These are phyloP conservation scores for Danio jaintianensis DNA, from an alignment of 2,797 vertebrate genomes.

Conservation along the genomic window DNA sequence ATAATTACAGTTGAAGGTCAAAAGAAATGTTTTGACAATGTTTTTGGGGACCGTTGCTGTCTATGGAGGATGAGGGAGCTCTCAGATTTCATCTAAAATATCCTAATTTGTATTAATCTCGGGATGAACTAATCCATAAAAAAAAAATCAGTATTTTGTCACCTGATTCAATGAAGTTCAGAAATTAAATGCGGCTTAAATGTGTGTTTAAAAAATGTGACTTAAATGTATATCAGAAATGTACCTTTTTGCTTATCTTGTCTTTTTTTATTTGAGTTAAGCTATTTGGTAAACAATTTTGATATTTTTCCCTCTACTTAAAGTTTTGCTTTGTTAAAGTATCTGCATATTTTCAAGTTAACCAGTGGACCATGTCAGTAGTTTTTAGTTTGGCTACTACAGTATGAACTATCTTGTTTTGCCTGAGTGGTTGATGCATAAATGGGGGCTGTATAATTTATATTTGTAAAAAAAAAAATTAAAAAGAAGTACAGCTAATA, in stretches of 20 bases:
- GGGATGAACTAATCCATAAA: no score
- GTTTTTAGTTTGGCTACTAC: background rate
- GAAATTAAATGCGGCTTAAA: background rate
- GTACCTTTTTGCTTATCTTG: background rate
- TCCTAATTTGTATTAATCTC: no score
- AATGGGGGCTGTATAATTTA: no score
- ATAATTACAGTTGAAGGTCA: no score
- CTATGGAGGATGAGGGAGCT: no score
- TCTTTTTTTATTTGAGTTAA: background rate
- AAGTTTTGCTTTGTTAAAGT: background rate
- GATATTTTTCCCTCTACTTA: background rate
- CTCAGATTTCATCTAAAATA: no score
- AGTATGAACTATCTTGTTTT: no score
- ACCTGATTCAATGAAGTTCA: background rate
- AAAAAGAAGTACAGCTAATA: no score
- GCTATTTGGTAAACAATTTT: background rate
- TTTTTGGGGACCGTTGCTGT: no score
- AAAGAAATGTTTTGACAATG: no score
- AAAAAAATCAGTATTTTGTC: background rate
- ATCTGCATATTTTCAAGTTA: background rate
- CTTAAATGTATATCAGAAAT: background rate
- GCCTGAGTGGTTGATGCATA: no score
- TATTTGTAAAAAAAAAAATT: no score
- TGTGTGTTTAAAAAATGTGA: background rate
- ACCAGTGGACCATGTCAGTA: slow-evolving; percentile 1